Percentiles rank a stretch among this genome's conserved stretches.
Evolutionary conservation across 2,888 invertebrate species (phyloP).

Genomic region (Himalopsyche kuldschensis): DNA sequence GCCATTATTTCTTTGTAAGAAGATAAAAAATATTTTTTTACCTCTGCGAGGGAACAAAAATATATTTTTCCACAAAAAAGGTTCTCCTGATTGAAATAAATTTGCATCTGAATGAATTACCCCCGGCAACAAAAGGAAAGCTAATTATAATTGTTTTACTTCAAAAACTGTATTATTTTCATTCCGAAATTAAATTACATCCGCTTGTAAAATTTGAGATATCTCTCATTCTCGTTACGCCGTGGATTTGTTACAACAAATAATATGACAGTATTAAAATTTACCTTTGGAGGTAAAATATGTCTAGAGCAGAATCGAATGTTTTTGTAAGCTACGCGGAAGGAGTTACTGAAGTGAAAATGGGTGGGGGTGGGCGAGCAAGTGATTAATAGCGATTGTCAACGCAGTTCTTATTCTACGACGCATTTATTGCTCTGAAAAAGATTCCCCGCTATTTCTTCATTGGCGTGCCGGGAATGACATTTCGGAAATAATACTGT

Average conservation of each 20-base stretch:
- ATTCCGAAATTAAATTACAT: no score
- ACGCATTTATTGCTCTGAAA: conserved; percentile 15
- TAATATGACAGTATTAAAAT: not conserved
- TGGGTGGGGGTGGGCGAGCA: not conserved
- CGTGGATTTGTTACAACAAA: no score
- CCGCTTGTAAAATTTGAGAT: no score
- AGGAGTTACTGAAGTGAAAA: not conserved
- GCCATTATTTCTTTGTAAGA: no score
- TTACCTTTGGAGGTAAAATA: not conserved
- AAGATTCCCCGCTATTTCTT: not conserved
- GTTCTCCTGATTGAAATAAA: not conserved
- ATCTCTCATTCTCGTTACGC: no score
- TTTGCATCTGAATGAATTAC: not conserved
- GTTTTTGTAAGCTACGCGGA: not conserved
- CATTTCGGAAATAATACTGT: no score
- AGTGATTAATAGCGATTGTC: conserved; percentile 22
- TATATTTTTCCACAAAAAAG: not conserved
- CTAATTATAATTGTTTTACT: not conserved
- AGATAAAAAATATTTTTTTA: not conserved
- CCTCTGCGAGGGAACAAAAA: not conserved
- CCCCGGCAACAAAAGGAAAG: not conserved
- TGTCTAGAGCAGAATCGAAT: not conserved
- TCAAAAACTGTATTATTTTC: no score
- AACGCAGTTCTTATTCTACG: conserved; percentile 5
- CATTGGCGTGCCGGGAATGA: not conserved